These are phyloP conservation scores for Periophthalmus magnuspinnatus DNA, from an alignment of 2,797 vertebrate genomes.

Conservation along the genomic window DNA sequence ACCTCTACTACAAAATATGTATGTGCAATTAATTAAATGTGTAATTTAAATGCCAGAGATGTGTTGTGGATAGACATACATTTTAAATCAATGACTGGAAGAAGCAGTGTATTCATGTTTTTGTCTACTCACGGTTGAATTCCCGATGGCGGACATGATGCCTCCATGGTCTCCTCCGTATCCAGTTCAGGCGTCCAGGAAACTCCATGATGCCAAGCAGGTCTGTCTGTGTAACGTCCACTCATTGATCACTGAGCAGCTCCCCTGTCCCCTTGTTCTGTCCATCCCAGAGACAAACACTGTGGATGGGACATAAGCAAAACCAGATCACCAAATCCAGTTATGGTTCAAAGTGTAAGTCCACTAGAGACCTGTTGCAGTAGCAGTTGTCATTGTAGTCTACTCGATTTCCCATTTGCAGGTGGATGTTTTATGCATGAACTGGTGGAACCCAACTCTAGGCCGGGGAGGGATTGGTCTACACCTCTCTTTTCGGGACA, in stretches of 20 bases:
- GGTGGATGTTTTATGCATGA: conserved; percentile 79
- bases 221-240: conserved; percentile 24
- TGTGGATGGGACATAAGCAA: conserved; percentile 35
- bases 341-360: conserved; percentile 7
- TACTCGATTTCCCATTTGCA: conserved; percentile 51
- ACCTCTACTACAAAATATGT: background rate
- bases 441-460: conserved; percentile 75
- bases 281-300: conserved; percentile 41
- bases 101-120: background rate
- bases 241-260: conserved; percentile 52
- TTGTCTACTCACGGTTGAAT: conserved; percentile 84
- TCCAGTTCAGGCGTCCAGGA: conserved; percentile 84
- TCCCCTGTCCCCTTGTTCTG: conserved; percentile 28
- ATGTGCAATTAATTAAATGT: background rate
- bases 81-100: background rate
- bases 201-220: conserved; percentile 83
- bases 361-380: conserved; percentile 25
- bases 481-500: conserved; percentile 33
- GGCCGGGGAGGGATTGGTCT: conserved; percentile 37
- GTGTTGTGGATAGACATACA: background rate
- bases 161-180: conserved; percentile 83
- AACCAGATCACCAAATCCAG: conserved; percentile 6
- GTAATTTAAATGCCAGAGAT: background rate
- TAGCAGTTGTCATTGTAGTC: conserved; percentile 39
- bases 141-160: conserved; percentile 71